Evolutionary conservation across 2,797 vertebrate genomes (phyloP).

Genomic region (Phoxinus dragarum): DNA sequence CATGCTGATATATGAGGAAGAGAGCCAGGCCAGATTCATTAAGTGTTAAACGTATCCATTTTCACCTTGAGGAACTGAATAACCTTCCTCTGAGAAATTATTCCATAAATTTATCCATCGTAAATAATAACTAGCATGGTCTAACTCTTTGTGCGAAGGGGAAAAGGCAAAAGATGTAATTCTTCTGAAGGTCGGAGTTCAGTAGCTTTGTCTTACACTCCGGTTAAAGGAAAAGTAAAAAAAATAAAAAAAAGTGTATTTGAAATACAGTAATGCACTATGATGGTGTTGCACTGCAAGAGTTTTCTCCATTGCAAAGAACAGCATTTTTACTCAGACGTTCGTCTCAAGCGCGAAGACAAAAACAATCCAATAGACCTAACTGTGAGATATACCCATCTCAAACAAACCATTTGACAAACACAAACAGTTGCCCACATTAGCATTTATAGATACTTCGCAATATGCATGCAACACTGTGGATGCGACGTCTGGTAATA

Average conservation of each 20-base stretch:
- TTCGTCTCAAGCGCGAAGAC: neutral
- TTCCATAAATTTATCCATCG: constrained; percentile 85
- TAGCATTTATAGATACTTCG: constrained; percentile 4
- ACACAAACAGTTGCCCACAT: constrained; percentile 22
- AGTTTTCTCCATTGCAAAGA: neutral
- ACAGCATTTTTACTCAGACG: neutral
- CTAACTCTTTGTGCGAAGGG: constrained; percentile 70
- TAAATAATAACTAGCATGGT: constrained; percentile 82
- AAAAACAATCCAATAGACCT: constrained; percentile 1
- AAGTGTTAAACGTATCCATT: constrained; percentile 86
- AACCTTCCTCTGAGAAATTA: constrained; percentile 82
- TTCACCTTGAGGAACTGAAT: constrained; percentile 86
- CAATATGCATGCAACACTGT: constrained; percentile 33
- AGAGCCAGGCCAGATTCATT: constrained; percentile 81
- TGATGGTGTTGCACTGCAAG: neutral
- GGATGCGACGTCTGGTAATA: constrained; percentile 41
- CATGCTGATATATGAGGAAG: constrained; percentile 86
- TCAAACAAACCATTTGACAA: constrained; percentile 38
- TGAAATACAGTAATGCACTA: neutral
- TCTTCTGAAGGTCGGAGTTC: constrained; percentile 72
- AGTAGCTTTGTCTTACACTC: constrained; percentile 40
- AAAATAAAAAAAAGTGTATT: neutral
- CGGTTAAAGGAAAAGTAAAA: neutral
- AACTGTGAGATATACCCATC: constrained; percentile 29
- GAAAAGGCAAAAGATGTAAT: constrained; percentile 69